Evolutionary conservation across 2,888 invertebrate species (phyloP).

Genomic region (Caenorhabditis afra): DNA sequence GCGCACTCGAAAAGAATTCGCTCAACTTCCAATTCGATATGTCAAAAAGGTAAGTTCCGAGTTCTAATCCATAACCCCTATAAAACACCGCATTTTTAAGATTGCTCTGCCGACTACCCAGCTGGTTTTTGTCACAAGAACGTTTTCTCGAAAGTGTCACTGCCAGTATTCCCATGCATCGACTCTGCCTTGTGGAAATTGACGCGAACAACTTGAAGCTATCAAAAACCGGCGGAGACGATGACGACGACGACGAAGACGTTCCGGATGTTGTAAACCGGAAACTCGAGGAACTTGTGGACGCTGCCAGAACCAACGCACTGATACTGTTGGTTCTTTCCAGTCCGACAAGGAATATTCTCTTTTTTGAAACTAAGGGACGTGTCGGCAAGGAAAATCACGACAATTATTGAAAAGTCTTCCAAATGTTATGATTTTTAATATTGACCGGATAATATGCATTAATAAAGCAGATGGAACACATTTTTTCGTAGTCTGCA

Average conservation of each 20-base stretch:
- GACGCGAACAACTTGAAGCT: slow-evolving; percentile 30
- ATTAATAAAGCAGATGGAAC: too few relatives aligned
- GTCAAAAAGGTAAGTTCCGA: slow-evolving; percentile 25
- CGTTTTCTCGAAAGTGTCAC: slow-evolving; percentile 53
- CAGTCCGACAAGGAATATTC: slow-evolving; percentile 32
- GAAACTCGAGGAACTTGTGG: slow-evolving; percentile 56
- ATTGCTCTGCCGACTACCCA: slow-evolving; percentile 27
- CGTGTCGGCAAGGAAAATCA: too few relatives aligned
- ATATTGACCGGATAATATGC: too few relatives aligned
- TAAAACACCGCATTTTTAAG: too few relatives aligned
- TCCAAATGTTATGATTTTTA: too few relatives aligned
- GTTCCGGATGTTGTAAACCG: slow-evolving; percentile 37
- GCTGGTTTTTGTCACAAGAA: slow-evolving; percentile 23
- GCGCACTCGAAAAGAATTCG: slow-evolving; percentile 29
- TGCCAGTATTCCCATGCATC: slow-evolving; percentile 59
- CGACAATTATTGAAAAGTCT: too few relatives aligned
- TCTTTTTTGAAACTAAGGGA: too few relatives aligned
- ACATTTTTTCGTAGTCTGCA: too few relatives aligned
- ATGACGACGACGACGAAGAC: slow-evolving; percentile 14
- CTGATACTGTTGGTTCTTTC: slow-evolving; percentile 63
- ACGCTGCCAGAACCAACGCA: slow-evolving; percentile 56
- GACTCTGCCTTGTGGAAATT: slow-evolving; percentile 56
- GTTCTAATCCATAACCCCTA: background rate
- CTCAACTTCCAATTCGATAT: background rate
- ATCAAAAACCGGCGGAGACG: background rate